Evolutionary conservation across 2,113 vertebrate species (phyloP).

Genomic region (Salvelinus namaycush): DNA sequence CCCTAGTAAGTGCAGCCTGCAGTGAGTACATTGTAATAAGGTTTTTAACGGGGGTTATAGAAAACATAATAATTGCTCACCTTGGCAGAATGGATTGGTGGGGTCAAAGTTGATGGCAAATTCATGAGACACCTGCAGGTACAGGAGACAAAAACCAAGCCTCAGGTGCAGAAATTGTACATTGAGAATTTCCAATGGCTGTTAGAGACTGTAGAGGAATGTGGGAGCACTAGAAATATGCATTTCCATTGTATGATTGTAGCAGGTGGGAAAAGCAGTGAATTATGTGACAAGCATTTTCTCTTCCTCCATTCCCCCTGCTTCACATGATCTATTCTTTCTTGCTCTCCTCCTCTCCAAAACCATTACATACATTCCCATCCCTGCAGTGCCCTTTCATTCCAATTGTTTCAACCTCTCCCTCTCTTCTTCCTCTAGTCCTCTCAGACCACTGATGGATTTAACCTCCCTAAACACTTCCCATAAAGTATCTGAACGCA

Average conservation of each 20-base stretch:
- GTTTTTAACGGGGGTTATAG: no score
- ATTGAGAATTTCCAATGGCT: no score
- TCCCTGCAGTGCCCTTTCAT: no score
- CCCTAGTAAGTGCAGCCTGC: no score
- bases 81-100: constrained; percentile 94
- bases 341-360: not conserved
- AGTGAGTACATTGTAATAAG: no score
- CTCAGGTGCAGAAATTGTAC: not conserved
- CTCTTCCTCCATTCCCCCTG: not conserved
- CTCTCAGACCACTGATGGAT: not conserved
- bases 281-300: not conserved
- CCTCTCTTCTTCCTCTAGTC: not conserved
- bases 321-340: not conserved
- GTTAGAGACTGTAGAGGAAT: not conserved
- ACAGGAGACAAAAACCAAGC: constrained; percentile 39
- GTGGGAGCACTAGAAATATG: not conserved
- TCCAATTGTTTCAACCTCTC: not conserved
- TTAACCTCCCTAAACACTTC: not conserved
- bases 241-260: no score
- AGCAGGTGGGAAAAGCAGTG: not conserved
- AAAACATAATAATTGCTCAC: constrained; percentile 68
- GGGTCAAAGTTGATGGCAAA: constrained; percentile 99
- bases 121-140: constrained; percentile 93
- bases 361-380: no score
- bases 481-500: not conserved